These are phyloP conservation scores for Gobionotothen gibberifrons DNA, from an alignment of 2,797 vertebrate genomes.

Conservation along the genomic window DNA sequence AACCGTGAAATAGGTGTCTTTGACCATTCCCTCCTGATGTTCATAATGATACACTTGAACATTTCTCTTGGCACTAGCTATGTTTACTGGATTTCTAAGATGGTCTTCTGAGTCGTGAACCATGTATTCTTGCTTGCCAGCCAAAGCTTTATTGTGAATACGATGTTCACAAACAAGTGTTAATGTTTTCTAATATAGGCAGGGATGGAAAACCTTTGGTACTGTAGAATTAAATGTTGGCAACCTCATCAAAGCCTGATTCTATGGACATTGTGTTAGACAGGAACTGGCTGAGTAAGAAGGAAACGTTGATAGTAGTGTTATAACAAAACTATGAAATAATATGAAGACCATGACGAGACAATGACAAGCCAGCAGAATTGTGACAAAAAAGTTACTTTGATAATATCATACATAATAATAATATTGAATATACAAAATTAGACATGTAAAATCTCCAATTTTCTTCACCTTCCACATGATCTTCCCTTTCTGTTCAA, in stretches of 20 bases:
- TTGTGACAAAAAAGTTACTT: too few relatives aligned
- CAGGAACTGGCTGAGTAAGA: neutral
- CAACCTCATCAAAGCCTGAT: slow-evolving; percentile 17
- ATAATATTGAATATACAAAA: too few relatives aligned
- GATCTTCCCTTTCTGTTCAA: too few relatives aligned
- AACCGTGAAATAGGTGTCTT: neutral
- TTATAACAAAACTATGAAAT: too few relatives aligned
- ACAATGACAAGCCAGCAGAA: too few relatives aligned
- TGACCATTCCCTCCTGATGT: neutral
- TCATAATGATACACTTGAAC: neutral
- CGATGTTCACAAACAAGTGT: slow-evolving; percentile 17
- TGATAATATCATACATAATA: too few relatives aligned
- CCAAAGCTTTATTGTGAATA: slow-evolving; percentile 22
- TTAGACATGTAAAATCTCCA: too few relatives aligned
- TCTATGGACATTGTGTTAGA: slow-evolving; percentile 20
- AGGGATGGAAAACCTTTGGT: slow-evolving; percentile 5
- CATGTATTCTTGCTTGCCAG: slow-evolving; percentile 9
- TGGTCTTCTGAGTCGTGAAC: neutral
- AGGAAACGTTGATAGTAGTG: neutral
- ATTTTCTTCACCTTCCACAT: too few relatives aligned
- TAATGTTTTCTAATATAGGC: slow-evolving; percentile 25
- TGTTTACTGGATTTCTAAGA: neutral
- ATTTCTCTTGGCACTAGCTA: neutral
- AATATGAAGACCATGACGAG: too few relatives aligned
- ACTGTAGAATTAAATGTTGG: slow-evolving; percentile 20